Percentiles rank a stretch among this genome's conserved stretches.
These are phyloP conservation scores for Todiramphus saurophagus DNA, from an alignment of 2,113 vertebrate species.

Conservation along the genomic window DNA sequence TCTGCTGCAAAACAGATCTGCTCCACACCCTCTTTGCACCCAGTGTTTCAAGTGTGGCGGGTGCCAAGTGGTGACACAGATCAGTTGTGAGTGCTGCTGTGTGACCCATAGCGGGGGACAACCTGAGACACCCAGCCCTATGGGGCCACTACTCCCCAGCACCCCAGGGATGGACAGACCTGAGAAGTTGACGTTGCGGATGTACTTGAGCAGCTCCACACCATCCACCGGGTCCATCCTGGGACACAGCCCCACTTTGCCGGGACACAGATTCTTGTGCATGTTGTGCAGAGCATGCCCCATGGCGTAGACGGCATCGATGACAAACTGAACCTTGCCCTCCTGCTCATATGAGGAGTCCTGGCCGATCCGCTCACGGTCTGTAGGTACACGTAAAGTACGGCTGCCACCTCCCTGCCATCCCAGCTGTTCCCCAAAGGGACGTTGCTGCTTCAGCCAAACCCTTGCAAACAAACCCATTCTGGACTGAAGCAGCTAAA, in stretches of 20 bases:
- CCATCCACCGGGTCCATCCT: constrained; percentile 90
- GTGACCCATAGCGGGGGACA: fast-evolving
- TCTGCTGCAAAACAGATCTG: neutral
- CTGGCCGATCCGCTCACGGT: constrained; percentile 91
- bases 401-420: neutral
- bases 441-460: neutral
- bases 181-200: constrained; percentile 93
- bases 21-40: neutral
- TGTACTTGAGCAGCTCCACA: constrained; percentile 90
- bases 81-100: neutral
- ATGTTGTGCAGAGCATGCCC: constrained; percentile 93
- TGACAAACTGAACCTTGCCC: constrained; percentile 95
- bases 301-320: constrained; percentile 92
- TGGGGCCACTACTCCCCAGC: fast-evolving
- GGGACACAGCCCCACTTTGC: constrained; percentile 88
- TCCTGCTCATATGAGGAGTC: constrained; percentile 93
- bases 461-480: fast-evolving
- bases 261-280: constrained; percentile 90
- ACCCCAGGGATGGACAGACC: constrained; percentile 58
- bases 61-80: fast-evolving
- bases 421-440: neutral
- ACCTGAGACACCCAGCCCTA: neutral
- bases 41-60: fast-evolving
- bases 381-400: constrained; percentile 59
- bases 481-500: neutral